These are phyloP conservation scores for Drosophila ustulata DNA, from an alignment of 2,888 invertebrate species.

Conservation along the genomic window DNA sequence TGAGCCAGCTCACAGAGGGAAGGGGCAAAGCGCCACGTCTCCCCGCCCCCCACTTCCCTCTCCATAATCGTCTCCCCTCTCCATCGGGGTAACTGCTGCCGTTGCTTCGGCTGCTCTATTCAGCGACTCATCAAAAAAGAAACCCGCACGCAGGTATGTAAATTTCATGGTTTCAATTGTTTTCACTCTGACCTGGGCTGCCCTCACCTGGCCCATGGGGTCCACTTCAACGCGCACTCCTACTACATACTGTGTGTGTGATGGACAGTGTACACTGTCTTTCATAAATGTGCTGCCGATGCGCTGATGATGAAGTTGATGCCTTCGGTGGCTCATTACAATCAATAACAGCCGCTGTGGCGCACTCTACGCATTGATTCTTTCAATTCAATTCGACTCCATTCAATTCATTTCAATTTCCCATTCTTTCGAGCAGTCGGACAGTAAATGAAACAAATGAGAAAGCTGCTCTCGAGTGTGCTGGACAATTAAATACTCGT, in stretches of 20 bases:
- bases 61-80: not conserved
- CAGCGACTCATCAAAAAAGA: slow-evolving; percentile 65
- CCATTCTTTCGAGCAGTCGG: slow-evolving; percentile 25
- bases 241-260: not conserved
- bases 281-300: slow-evolving; percentile 1
- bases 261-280: slow-evolving; percentile 18
- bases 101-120: slow-evolving; percentile 29
- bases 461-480: not conserved
- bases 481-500: not conserved
- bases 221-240: not conserved
- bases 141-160: slow-evolving; percentile 73
- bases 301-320: slow-evolving; percentile 64
- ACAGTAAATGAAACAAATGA: slow-evolving; percentile 50
- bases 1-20: not conserved
- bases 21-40: slow-evolving; percentile 12
- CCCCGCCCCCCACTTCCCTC: not conserved
- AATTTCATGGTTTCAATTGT: slow-evolving; percentile 75
- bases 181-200: slow-evolving; percentile 46
- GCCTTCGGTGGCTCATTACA: slow-evolving; percentile 82
- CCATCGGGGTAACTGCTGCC: not conserved
- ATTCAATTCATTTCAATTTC: slow-evolving; percentile 13
- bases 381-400: slow-evolving; percentile 36
- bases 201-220: slow-evolving; percentile 8
- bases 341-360: slow-evolving; percentile 69
- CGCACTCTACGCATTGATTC: slow-evolving; percentile 68